A percentile compares a stretch with the other conserved stretches of the same genome.
phyloP scores from a whole-genome alignment of 2,888 invertebrate species.

The Nomada hirtipes region DNA sequence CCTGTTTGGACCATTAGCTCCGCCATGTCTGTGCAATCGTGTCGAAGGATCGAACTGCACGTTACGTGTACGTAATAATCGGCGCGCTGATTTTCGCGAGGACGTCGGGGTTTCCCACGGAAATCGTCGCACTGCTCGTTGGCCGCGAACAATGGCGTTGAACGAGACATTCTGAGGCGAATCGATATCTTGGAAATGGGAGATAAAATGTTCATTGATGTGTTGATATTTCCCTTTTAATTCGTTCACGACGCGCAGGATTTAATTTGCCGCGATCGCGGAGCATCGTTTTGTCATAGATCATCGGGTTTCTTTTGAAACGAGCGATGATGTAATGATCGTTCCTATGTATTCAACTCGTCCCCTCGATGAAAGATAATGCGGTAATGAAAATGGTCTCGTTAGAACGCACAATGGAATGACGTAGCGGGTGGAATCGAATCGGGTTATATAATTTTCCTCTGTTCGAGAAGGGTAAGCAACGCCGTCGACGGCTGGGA shows the following conservation, averaged over 20 bases:
- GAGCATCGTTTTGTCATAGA: constrained; percentile 2
- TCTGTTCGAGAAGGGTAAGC: constrained; percentile 14
- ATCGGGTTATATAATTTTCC: constrained; percentile 37
- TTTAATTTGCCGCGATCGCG: constrained; percentile 39
- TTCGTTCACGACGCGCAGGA: not conserved
- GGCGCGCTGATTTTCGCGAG: constrained; percentile 66
- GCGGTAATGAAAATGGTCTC: constrained; percentile 52
- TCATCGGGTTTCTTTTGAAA: constrained; percentile 18
- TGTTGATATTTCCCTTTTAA: not conserved
- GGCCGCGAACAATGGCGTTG: constrained; percentile 42
- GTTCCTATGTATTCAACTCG: constrained; percentile 2
- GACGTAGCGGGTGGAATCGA: constrained; percentile 37
- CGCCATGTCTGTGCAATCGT: constrained; percentile 65
- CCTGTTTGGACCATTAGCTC: constrained; percentile 71
- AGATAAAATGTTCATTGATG: not conserved
- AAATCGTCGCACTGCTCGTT: constrained; percentile 44
- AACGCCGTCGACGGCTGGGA: not conserved
- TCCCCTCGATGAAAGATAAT: constrained; percentile 43
- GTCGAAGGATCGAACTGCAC: constrained; percentile 60
- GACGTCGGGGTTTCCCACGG: constrained; percentile 62
- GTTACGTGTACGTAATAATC: constrained; percentile 59
- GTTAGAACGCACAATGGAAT: constrained; percentile 49
- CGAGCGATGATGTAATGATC: constrained; percentile 39
- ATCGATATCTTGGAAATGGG: constrained; percentile 27
- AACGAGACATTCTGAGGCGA: constrained; percentile 49